Conservation (phyloP, 2,797 vertebrate genomes). For the Odontamblyopus lacepedii region DNA sequence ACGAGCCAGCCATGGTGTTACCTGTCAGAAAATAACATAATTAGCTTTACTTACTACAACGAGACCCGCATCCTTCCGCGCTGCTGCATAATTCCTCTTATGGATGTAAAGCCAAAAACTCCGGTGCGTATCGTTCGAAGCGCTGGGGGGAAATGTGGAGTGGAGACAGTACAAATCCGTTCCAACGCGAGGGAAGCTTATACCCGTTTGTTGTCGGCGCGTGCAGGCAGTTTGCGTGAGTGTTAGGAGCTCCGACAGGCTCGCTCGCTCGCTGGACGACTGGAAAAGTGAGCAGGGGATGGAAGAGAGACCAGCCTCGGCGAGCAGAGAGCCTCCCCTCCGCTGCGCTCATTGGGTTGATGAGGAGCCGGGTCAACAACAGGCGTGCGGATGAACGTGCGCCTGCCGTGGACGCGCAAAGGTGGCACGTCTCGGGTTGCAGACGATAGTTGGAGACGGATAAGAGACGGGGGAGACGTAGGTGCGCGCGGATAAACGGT, state of each 20-base stretch:
- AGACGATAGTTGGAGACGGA: background rate
- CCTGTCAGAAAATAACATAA: slow-evolving; percentile 39
- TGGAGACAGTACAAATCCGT: slow-evolving; percentile 55
- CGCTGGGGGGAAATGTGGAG: slow-evolving; percentile 15
- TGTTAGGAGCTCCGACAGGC: slow-evolving; percentile 80
- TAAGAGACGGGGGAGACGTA: slow-evolving; percentile 5
- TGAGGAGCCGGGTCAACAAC: slow-evolving; percentile 90
- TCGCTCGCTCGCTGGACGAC: slow-evolving; percentile 84
- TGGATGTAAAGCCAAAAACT: slow-evolving; percentile 32
- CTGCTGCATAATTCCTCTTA: slow-evolving; percentile 60
- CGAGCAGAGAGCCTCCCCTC: slow-evolving; percentile 86
- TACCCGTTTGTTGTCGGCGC: slow-evolving; percentile 54
- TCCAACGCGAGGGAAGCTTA: slow-evolving; percentile 51
- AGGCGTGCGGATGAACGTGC: slow-evolving; percentile 84
- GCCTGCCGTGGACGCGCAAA: slow-evolving; percentile 57
- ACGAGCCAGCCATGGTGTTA: slow-evolving; percentile 11
- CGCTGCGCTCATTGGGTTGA: slow-evolving; percentile 92
- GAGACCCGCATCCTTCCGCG: slow-evolving; percentile 54
- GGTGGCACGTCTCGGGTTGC: slow-evolving; percentile 44
- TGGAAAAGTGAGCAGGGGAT: slow-evolving; percentile 88
- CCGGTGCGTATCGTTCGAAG: slow-evolving; percentile 45
- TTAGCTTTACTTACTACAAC: slow-evolving; percentile 72
- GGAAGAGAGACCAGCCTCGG: slow-evolving; percentile 82
- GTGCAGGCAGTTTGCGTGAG: slow-evolving; percentile 11
- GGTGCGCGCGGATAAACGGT: slow-evolving; percentile 1